Evolutionary conservation across 2,113 vertebrate species (phyloP).

Genomic region (Fulica atra): DNA sequence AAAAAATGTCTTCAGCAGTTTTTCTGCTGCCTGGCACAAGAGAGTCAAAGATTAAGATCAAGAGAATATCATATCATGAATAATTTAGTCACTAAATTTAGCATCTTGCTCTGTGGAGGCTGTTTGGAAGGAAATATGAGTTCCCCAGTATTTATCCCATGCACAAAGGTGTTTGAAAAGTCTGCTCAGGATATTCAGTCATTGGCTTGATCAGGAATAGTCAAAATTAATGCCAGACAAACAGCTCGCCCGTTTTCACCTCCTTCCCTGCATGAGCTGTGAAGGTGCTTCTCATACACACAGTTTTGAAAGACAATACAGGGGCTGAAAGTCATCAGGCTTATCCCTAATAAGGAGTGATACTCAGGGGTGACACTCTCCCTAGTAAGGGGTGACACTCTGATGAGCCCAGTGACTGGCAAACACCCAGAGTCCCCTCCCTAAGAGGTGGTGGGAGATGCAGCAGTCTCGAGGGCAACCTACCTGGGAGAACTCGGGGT

Average conservation of each 20-base stretch:
- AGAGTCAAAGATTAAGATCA: conserved; percentile 53
- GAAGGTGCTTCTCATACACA: neutral
- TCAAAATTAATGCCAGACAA: neutral
- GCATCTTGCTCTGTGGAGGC: neutral
- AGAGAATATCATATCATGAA: conserved; percentile 36
- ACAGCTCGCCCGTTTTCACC: neutral
- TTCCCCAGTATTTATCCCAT: neutral
- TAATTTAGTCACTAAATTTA: conserved; percentile 49
- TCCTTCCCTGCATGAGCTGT: neutral
- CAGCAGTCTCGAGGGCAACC: neutral
- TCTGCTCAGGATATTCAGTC: neutral
- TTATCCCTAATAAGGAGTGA: neutral
- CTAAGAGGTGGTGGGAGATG: neutral
- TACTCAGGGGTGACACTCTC: neutral
- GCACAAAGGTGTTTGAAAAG: neutral
- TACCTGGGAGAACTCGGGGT: neutral
- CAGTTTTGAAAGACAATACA: accelerated
- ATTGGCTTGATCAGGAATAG: neutral
- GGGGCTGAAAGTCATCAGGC: neutral
- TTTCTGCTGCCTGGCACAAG: neutral
- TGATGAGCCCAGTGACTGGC: neutral
- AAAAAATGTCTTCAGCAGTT: neutral
- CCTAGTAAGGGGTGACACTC: no score
- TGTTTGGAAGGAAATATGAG: neutral
- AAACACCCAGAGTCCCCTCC: neutral